A percentile compares a stretch with the other conserved stretches of the same genome.
phyloP scores from a whole-genome alignment of 2,113 vertebrate genomes.

The Bujurquina vittata region DNA sequence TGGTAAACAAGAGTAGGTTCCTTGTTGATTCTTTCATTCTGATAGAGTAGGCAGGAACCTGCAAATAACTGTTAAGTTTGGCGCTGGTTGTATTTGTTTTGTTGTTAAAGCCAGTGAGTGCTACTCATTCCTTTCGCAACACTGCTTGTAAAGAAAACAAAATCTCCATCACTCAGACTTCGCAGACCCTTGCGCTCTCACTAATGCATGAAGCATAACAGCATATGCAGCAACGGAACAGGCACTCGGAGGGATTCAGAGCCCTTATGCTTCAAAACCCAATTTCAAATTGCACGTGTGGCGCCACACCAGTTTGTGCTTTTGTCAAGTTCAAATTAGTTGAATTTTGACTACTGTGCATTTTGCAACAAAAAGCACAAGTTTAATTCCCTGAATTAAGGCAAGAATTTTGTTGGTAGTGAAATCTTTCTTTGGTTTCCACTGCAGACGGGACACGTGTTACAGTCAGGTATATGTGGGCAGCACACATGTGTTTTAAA shows the following conservation, averaged over 20 bases:
- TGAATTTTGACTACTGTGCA: background rate
- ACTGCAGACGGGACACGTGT: background rate
- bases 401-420: background rate
- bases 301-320: background rate
- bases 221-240: background rate
- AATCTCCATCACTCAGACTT: background rate
- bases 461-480: background rate
- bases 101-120: background rate
- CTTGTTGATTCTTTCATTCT: background rate
- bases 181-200: background rate
- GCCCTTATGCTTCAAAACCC: background rate
- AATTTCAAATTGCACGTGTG: background rate
- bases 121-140: background rate
- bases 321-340: no score
- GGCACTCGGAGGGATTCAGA: background rate
- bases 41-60: background rate
- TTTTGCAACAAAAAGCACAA: background rate
- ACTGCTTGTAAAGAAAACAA: background rate
- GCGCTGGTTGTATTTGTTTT: background rate
- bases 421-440: background rate
- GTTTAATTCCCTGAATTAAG: background rate
- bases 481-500: background rate
- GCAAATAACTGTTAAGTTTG: background rate
- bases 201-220: background rate
- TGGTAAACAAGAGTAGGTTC: background rate